A percentile compares a stretch with the other conserved stretches of the same genome.
Evolutionary conservation across 2,888 invertebrate genomes (phyloP).

Genomic region (Epinotia bilunana): DNA sequence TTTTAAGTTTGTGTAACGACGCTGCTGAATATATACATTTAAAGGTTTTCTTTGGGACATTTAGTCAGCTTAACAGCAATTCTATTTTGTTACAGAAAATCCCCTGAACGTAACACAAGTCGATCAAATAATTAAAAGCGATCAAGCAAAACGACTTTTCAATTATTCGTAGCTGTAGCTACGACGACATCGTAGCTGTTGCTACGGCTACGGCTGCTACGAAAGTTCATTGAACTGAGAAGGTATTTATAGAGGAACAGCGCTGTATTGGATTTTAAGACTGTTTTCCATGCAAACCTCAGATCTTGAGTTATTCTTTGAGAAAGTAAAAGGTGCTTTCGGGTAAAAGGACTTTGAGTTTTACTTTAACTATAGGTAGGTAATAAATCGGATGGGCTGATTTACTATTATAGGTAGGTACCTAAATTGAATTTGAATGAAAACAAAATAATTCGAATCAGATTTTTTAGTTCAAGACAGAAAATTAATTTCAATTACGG

Average conservation of each 20-base stretch:
- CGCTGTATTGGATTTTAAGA: background rate
- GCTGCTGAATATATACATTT: background rate
- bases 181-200: conserved; percentile 19
- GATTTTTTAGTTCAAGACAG: too few species aligned
- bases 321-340: background rate
- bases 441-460: too few species aligned
- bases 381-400: too few species aligned
- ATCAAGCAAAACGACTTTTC: conserved; percentile 22
- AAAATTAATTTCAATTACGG: too few species aligned
- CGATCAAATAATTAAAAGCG: conserved; percentile 1
- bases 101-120: background rate
- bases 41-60: background rate
- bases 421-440: too few species aligned
- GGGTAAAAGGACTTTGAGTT: background rate
- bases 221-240: conserved; percentile 18
- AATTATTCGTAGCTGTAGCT: conserved; percentile 33
- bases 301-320: background rate
- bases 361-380: too few species aligned
- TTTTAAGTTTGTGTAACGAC: too few species aligned
- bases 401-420: too few species aligned
- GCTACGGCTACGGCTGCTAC: conserved; percentile 34
- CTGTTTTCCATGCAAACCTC: background rate
- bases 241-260: conserved; percentile 8
- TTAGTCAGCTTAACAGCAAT: background rate
- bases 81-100: background rate